Conservation (phyloP, 2,888 invertebrate species). For the Pterostichus madidus region DNA sequence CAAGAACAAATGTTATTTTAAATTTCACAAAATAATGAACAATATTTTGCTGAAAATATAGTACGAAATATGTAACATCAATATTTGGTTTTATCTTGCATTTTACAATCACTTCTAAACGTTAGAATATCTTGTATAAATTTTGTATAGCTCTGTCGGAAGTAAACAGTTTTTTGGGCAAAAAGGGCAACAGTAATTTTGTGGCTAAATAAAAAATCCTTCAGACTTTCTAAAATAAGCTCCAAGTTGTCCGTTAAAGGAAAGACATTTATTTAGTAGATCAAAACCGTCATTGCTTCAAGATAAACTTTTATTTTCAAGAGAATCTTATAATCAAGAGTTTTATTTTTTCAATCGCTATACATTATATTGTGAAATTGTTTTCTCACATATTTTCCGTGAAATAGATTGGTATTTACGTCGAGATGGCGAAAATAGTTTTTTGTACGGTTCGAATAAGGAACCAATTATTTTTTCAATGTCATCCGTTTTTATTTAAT, state of each 20-base stretch:
- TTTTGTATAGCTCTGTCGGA: neutral
- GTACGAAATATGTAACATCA: too few species aligned
- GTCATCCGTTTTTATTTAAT: constrained; percentile 4
- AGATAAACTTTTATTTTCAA: constrained; percentile 20
- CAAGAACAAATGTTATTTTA: too few species aligned
- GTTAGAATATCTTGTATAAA: neutral
- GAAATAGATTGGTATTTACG: constrained; percentile 2
- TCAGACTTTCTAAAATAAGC: constrained; percentile 3
- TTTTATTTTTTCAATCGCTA: neutral
- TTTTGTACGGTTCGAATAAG: neutral
- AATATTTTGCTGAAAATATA: too few species aligned
- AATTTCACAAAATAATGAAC: neutral
- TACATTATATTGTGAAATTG: neutral
- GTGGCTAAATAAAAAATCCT: neutral
- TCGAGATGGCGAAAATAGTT: neutral
- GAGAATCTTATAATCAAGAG: neutral
- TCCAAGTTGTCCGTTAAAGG: neutral
- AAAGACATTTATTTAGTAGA: constrained; percentile 25
- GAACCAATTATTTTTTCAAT: neutral
- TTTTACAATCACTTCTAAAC: too few species aligned
- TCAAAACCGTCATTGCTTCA: neutral
- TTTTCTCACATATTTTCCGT: neutral
- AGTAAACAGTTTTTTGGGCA: neutral
- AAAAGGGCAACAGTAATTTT: neutral
- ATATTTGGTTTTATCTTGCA: too few species aligned